A percentile compares a stretch with the other conserved stretches of the same genome.
Evolutionary conservation across 2,113 vertebrate species (phyloP).

Genomic region (Gadus macrocephalus): DNA sequence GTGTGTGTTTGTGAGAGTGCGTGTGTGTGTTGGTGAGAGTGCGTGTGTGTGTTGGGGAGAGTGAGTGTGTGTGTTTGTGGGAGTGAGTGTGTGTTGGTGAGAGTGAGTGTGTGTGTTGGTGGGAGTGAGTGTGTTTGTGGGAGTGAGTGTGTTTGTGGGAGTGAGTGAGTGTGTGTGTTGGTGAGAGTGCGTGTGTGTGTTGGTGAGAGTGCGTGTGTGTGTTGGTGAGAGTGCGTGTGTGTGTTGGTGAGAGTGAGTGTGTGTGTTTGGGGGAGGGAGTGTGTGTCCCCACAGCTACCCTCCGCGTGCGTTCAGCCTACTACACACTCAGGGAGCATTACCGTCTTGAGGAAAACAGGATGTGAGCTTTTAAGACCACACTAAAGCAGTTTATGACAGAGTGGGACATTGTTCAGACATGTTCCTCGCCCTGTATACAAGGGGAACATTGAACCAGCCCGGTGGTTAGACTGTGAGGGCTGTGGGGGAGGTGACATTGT

Average conservation of each 20-base stretch:
- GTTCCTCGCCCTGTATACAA: constrained; percentile 64
- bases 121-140: not conserved
- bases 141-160: not conserved
- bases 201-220: not conserved
- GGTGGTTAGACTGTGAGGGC: constrained; percentile 39
- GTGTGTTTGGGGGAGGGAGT: not conserved
- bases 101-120: not conserved
- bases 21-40: not conserved
- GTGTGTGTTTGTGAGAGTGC: no score
- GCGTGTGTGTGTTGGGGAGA: not conserved
- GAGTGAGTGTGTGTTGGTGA: constrained; percentile 8
- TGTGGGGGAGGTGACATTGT: constrained; percentile 40
- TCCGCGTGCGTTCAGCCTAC: constrained; percentile 10
- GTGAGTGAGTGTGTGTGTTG: not conserved
- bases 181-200: no score
- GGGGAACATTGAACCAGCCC: constrained; percentile 52
- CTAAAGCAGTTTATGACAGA: constrained; percentile 53
- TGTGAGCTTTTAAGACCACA: constrained; percentile 59
- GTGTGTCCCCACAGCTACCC: constrained; percentile 5
- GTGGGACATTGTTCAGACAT: constrained; percentile 59
- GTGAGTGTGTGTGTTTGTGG: not conserved
- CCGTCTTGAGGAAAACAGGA: constrained; percentile 62
- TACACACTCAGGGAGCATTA: constrained; percentile 43
- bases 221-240: constrained; percentile 1
- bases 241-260: not conserved